phyloP scores from a whole-genome alignment of 2,797 vertebrate genomes.

The Coluber constrictor region DNA sequence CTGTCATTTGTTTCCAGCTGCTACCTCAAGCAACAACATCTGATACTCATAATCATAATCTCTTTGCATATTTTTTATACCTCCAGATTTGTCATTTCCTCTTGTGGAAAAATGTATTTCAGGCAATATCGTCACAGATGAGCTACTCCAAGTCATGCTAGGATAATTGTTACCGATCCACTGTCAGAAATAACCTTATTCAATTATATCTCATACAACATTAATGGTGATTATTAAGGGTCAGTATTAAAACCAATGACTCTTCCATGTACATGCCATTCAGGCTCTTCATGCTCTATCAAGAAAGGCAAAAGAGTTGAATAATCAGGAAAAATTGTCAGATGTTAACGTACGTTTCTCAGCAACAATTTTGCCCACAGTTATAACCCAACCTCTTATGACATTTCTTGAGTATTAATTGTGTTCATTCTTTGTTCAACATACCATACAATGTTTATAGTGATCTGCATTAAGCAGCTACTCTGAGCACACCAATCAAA shows the following conservation, averaged over 20 bases:
- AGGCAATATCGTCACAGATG: constrained; percentile 16
- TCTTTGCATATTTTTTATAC: not conserved
- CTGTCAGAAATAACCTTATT: constrained; percentile 54
- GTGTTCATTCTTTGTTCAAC: constrained; percentile 17
- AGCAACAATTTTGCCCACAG: constrained; percentile 46
- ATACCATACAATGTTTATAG: constrained; percentile 39
- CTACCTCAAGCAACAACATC: not conserved
- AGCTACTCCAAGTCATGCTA: constrained; percentile 25
- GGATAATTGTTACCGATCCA: constrained; percentile 35
- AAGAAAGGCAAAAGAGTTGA: constrained; percentile 53
- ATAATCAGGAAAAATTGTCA: constrained; percentile 61
- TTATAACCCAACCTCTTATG: constrained; percentile 38
- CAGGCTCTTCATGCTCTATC: constrained; percentile 49
- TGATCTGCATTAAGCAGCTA: constrained; percentile 20
- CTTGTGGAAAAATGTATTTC: constrained; percentile 35
- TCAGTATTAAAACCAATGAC: constrained; percentile 46
- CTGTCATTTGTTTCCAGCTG: constrained; percentile 26
- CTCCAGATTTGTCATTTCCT: constrained; percentile 3
- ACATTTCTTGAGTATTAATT: constrained; percentile 50
- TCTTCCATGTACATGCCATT: constrained; percentile 27
- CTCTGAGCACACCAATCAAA: not conserved
- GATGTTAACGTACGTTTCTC: constrained; percentile 42
- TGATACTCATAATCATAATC: constrained; percentile 4
- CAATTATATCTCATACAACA: constrained; percentile 61
- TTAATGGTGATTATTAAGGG: constrained; percentile 57